Conservation (phyloP, 2,888 invertebrate genomes). For the Zhengitettix transpicula region DNA sequence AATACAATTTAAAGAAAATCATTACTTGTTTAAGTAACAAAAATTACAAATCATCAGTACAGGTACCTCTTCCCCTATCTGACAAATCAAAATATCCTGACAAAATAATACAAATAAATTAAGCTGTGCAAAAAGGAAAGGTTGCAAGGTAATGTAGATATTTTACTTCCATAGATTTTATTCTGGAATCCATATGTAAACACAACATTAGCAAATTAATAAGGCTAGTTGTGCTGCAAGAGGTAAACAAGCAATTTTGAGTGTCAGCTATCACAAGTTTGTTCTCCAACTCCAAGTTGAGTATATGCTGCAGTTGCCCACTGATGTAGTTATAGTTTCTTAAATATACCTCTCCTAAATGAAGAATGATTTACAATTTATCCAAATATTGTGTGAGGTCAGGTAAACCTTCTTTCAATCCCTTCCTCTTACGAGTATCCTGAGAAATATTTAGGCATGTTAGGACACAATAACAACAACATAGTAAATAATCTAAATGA, state of each 20-base stretch:
- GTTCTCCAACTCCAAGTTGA: neutral
- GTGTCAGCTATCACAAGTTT: neutral
- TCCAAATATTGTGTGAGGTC: conserved; percentile 90
- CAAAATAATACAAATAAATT: too few relatives aligned
- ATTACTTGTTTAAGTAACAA: too few relatives aligned
- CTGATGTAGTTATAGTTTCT: conserved; percentile 1
- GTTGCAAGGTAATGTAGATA: neutral
- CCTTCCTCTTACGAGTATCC: conserved; percentile 97
- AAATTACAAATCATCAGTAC: too few relatives aligned
- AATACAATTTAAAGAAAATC: too few relatives aligned
- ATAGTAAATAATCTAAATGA: neutral
- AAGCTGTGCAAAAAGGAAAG: neutral
- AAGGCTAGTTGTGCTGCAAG: neutral
- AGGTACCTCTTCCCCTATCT: too few relatives aligned
- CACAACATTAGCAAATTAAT: neutral
- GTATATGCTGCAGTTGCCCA: neutral
- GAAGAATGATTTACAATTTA: conserved; percentile 67
- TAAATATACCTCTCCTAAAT: conserved; percentile 10
- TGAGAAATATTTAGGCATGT: conserved; percentile 22
- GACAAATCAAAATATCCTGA: too few relatives aligned
- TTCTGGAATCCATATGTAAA: neutral
- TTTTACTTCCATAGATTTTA: neutral
- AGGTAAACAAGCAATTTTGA: neutral
- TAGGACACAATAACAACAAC: too few relatives aligned
- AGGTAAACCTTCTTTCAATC: conserved; percentile 94